Evolutionary conservation across 2,797 vertebrate species (phyloP), one percentile per base, ranked within the genome.

Genomic region (Pantherophis alleghaniensis): DNA sequence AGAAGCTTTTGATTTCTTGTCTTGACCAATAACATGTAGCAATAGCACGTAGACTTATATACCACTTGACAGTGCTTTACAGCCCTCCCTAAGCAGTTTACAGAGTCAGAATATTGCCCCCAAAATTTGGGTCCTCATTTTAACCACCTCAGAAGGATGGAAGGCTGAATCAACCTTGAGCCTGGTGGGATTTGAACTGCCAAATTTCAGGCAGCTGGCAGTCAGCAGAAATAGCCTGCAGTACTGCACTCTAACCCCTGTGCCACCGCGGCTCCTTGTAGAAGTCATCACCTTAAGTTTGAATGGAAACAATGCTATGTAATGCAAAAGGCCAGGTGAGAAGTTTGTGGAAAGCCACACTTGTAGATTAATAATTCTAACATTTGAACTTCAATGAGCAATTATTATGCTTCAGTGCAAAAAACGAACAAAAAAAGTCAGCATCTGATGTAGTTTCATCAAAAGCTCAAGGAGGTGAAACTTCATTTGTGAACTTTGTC

Each of bases 401-500:
- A 47, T 59, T 91, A 69, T 51, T 37, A 69, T 74, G 26, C 59
- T 32, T 32, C n/a, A 74, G 4, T 69, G 66, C 2, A 61, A 26
- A 26, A 63, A 63, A 0, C 9, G 32, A 66, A n/a, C 11, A 69
- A 66, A 66, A 63, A 63, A 32, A 32, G n/a, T 32, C 66, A 74
- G 66, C n/a, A 74, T 74, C 66, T 37, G 66, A 74, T 37, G 14
- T 37, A 3, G 6, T 32, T 18, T 7, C 66, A 74, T 74, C n/a
- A 37, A 74, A 74, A 37, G 22, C 26, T 24, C 53, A 63, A 91
- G 74, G 61, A 93, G 37, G 26, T 37, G 56, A 53, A 90, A 37
- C 32, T 69, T 92, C 94, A 95, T 95, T 92, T 51, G 93, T 94
- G 91, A 94, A 95, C 0, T 2, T 53, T 83, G 60, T 22, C 90